Evolutionary conservation across 2,113 vertebrate species (phyloP).

Genomic region (Eolophus roseicapilla): DNA sequence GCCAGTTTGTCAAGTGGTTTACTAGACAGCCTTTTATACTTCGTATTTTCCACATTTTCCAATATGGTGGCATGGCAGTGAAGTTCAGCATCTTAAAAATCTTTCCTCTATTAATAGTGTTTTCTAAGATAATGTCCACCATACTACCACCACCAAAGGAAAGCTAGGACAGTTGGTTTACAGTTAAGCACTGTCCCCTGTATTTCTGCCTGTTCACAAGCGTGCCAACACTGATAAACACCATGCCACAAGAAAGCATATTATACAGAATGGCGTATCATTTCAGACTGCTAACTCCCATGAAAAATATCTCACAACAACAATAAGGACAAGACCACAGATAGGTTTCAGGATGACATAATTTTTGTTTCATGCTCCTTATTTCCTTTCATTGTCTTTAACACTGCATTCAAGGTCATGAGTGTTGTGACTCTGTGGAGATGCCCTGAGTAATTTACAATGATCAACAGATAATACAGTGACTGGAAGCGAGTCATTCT

Average conservation of each 20-base stretch:
- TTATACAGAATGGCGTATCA: neutral
- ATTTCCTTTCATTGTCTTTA: constrained; percentile 20
- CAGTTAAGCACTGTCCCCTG: neutral
- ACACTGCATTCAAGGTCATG: constrained; percentile 24
- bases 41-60: neutral
- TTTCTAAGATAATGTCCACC: neutral
- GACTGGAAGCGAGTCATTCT: neutral
- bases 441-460: constrained; percentile 7
- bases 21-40: neutral
- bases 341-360: neutral
- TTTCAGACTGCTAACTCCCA: neutral
- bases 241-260: neutral
- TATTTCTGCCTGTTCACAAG: neutral
- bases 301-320: neutral
- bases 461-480: constrained; percentile 20
- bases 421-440: neutral
- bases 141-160: neutral
- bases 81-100: neutral
- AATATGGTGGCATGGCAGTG: neutral
- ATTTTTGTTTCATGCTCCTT: constrained; percentile 44
- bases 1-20: neutral
- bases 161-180: neutral
- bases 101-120: neutral
- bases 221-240: neutral
- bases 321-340: neutral